Evolutionary conservation across 2,797 vertebrate species (phyloP), one percentile per base, ranked within the genome.

Genomic region (Mycteria americana): DNA sequence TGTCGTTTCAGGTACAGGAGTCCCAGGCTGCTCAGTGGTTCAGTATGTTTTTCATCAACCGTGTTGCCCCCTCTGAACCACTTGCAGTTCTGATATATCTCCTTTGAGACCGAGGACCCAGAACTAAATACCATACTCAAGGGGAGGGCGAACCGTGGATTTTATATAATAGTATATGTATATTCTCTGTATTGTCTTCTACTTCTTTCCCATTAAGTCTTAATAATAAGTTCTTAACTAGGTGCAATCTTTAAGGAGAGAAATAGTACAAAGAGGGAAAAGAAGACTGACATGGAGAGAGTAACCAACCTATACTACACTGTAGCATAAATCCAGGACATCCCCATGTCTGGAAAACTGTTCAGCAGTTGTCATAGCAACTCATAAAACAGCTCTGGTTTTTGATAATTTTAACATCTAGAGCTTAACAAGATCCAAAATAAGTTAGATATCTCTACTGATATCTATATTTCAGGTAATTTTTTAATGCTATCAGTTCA

Each of bases 61-160:
- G 24, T 23, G 5, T 37, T 86, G 6, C 23, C 17, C 4, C 5
- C 18, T 62, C 46, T 69, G 64, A 88, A 46, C 6, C 41, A 1
- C 57, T 72, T 62, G 10, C 28, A n/a, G 24, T 28, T 72, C 39
- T 79, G 17, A 24, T 35, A 11, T 7, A 48, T 50, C 31, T 73
- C n/a, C 24, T 57, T 70, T 53, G 46, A 64, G 31, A 77, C 16
- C 7, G 11, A 69, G 37, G 17, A 73, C n/a, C 4, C n/a, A 65
- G 45, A 90, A 48, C 21, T 84, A 50, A 81, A 74, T 67, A 45
- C 33, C 57, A 18, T 37, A 18, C 45, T 51, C 28, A 31, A 37
- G 7, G 10, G 11, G 3, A 70, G 5, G 16, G 17, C 0, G 1
- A 88, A 64, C 14, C 0, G 2, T 35, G 14, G 75, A 60, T 60